Evolutionary conservation across 2,888 invertebrate genomes (phyloP).

Genomic region (Chelonus formosanus): DNA sequence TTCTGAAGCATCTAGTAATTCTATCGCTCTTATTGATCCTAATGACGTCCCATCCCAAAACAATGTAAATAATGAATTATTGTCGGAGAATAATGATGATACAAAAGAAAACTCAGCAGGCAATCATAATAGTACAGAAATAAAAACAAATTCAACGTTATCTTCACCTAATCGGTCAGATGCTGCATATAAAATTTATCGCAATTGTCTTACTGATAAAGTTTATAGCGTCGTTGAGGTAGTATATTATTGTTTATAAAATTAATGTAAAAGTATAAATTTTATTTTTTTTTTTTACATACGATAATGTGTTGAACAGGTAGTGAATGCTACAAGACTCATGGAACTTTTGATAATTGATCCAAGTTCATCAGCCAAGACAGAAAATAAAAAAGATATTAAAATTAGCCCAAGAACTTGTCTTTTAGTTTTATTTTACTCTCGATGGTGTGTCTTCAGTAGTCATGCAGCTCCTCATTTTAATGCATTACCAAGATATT

Average conservation of each 20-base stretch:
- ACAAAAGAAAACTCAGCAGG: too few relatives aligned
- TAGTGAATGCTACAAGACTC: constrained; percentile 78
- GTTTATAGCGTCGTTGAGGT: constrained; percentile 60
- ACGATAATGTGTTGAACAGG: constrained; percentile 55
- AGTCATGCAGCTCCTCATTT: constrained; percentile 89
- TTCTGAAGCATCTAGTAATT: too few relatives aligned
- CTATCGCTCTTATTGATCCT: too few relatives aligned
- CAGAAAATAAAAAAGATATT: constrained; percentile 54
- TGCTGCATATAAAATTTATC: constrained; percentile 35
- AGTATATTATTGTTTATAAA: constrained; percentile 12
- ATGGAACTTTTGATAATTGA: constrained; percentile 73
- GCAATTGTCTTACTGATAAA: constrained; percentile 53
- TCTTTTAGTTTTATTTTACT: constrained; percentile 86
- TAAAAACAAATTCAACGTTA: constrained; percentile 33
- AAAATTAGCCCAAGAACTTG: constrained; percentile 74
- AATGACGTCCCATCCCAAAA: too few relatives aligned
- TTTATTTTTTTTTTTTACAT: too few relatives aligned
- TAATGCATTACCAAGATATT: constrained; percentile 88
- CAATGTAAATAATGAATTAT: too few relatives aligned
- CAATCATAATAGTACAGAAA: background rate
- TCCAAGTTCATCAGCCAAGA: constrained; percentile 73
- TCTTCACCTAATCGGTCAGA: constrained; percentile 29
- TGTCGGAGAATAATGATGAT: too few relatives aligned
- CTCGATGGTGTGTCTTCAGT: constrained; percentile 89
- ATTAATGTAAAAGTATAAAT: too few relatives aligned